A percentile compares a stretch with the other conserved stretches of the same genome.
Conservation (phyloP, 2,797 vertebrate genomes). For the Gobio occitaniae region DNA sequence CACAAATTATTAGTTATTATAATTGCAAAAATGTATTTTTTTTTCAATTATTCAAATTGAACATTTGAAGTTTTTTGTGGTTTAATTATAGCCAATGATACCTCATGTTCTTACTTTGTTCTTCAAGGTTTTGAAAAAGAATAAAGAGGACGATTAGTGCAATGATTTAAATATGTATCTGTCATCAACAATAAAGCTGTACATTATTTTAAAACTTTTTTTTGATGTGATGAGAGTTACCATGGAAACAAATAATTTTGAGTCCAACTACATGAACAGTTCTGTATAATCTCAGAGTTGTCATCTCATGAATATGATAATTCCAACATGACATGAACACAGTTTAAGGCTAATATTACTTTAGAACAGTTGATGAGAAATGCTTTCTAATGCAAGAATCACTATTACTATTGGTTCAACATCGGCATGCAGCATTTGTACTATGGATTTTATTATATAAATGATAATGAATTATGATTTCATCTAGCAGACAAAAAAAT, state of each 20-base stretch:
- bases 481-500: too few relatives aligned
- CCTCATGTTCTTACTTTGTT: not conserved
- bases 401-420: not conserved
- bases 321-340: slow-evolving; percentile 11
- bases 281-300: not conserved
- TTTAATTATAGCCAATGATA: not conserved
- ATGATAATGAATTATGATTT: not conserved
- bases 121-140: not conserved
- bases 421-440: not conserved
- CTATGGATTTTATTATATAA: not conserved
- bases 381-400: not conserved
- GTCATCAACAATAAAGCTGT: not conserved
- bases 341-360: not conserved
- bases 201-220: too few relatives aligned
- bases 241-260: not conserved
- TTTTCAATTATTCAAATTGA: not conserved
- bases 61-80: not conserved
- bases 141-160: not conserved
- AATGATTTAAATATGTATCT: not conserved
- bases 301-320: slow-evolving; percentile 4
- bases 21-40: not conserved
- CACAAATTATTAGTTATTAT: not conserved
- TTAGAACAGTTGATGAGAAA: not conserved
- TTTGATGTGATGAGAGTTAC: slow-evolving; percentile 2
- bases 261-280: not conserved